A percentile compares a stretch with the other conserved stretches of the same genome.
These are phyloP conservation scores for Scaptomyza hsui DNA, from an alignment of 1,140 invertebrate genomes.

Conservation along the genomic window DNA sequence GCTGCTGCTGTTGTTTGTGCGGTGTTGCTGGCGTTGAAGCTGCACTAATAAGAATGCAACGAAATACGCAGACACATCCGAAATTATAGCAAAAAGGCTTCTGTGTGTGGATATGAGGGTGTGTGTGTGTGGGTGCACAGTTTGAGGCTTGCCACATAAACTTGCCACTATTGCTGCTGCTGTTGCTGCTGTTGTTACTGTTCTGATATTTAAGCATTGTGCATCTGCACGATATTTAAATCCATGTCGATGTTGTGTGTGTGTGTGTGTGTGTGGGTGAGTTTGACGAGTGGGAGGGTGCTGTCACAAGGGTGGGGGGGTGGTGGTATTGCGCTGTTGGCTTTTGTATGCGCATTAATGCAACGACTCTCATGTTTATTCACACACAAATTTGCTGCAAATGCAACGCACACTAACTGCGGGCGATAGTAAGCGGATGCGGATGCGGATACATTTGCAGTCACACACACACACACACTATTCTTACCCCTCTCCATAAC, in stretches of 20 bases:
- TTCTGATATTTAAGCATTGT: conserved; percentile 71
- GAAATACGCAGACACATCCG: conserved; percentile 27
- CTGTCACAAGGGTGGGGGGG: no score
- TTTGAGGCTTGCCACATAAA: conserved; percentile 78
- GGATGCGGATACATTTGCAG: conserved; percentile 56
- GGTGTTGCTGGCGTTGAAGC: conserved; percentile 61
- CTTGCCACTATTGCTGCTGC: conserved; percentile 50
- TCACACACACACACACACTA: not conserved
- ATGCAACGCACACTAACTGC: conserved; percentile 69
- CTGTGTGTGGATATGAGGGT: conserved; percentile 8
- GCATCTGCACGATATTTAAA: conserved; percentile 69
- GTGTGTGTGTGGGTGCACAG: conserved; percentile 37
- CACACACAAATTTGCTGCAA: conserved; percentile 80
- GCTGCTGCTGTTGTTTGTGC: conserved; percentile 22
- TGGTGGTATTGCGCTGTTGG: conserved; percentile 52
- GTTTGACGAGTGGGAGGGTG: conserved; percentile 1
- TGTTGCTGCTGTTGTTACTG: conserved; percentile 10
- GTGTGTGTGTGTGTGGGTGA: conserved; percentile 13
- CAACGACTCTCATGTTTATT: conserved; percentile 82
- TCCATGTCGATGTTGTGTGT: conserved; percentile 52
- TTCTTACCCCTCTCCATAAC: no score
- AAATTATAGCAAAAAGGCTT: conserved; percentile 50
- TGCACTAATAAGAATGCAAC: conserved; percentile 61
- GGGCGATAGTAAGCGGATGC: conserved; percentile 47
- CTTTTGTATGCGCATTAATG: conserved; percentile 81